Percentiles rank a stretch among this genome's conserved stretches.
These are phyloP conservation scores for Dallia pectoralis DNA, from an alignment of 2,797 vertebrate genomes.

Conservation along the genomic window DNA sequence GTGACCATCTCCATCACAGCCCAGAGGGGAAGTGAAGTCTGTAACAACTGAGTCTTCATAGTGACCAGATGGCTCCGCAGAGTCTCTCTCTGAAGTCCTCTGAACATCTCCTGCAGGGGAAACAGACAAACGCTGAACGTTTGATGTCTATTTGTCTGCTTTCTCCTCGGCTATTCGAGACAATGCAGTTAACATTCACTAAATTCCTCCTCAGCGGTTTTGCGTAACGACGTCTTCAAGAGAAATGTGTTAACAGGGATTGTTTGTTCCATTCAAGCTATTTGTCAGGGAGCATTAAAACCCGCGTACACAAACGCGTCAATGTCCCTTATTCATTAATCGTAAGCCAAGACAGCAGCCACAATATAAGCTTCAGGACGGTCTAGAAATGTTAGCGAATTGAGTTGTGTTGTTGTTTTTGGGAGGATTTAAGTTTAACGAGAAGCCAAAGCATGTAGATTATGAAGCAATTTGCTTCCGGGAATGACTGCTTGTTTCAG, in stretches of 20 bases:
- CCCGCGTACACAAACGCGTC: neutral
- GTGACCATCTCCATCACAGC: neutral
- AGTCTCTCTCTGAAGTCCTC: neutral
- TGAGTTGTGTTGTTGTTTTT: conserved; percentile 1
- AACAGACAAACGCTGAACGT: neutral
- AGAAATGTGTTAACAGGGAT: neutral
- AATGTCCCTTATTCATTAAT: neutral
- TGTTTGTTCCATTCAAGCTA: neutral
- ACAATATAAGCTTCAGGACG: conserved; percentile 34
- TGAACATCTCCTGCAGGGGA: neutral
- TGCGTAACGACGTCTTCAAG: neutral
- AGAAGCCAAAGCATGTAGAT: neutral
- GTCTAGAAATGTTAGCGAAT: conserved; percentile 30
- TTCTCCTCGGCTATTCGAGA: neutral
- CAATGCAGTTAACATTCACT: neutral
- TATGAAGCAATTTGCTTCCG: neutral
- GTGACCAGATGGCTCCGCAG: neutral
- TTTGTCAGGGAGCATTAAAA: neutral
- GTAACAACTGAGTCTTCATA: neutral
- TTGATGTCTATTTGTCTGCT: neutral
- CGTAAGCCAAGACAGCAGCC: neutral
- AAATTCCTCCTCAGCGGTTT: neutral
- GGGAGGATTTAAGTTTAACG: neutral
- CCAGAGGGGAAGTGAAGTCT: neutral
- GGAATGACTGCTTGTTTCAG: conserved; percentile 1